Base-by-base conservation (phyloP, 2,113 vertebrate species). In the Mormyrus iriodes region DNA sequence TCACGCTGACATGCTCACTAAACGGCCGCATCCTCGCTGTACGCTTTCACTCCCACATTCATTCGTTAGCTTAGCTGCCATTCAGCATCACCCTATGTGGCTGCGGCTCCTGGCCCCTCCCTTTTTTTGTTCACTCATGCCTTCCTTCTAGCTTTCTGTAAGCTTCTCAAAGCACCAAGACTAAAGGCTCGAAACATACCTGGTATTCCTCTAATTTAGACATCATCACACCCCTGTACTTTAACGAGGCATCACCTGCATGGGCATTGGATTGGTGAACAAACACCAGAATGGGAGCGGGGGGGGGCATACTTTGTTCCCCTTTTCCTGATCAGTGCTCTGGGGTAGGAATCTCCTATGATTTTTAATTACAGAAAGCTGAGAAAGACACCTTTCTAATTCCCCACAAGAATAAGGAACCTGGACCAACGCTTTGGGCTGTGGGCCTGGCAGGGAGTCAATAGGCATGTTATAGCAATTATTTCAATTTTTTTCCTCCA, bases 1-100 rank as follows among this genome's bases (percentile, higher is more conserved):
- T 97, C 97, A 97, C 97, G 95, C 96, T 93, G 94, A 93, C 92
- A 89, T 91, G 93, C 94, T 95, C 95, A 93, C 93, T 95, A 48
- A 39, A 55, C n/a, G 44, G 65, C 4, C 24, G 65, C 79, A 83
- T 92, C 90, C 87, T 89, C 93, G 88, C 61, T 61, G 86, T 10
- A 4, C 13, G 9, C 21, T 9, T 49, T 91, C 92, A 90, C 93
- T 92, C 94, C 87, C 44, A 89, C 91, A 90, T 90, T 95, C 94
- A 95, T 94, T 94, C 93, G 94, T 92, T 92, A 91, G 92, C 92
- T 91, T 93, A 93, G 93, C 89, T 90, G 90, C 94, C 95, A 95
- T 93, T 93, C 94, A 94, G 93, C 92, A 73, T 85, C 92, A 91
- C 91, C 88, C 90, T 94, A 83, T 87, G 91, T 88, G 92, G 91